Evolutionary conservation across 2,797 vertebrate genomes (phyloP).

Genomic region (Lepilemur ruficaudatus): DNA sequence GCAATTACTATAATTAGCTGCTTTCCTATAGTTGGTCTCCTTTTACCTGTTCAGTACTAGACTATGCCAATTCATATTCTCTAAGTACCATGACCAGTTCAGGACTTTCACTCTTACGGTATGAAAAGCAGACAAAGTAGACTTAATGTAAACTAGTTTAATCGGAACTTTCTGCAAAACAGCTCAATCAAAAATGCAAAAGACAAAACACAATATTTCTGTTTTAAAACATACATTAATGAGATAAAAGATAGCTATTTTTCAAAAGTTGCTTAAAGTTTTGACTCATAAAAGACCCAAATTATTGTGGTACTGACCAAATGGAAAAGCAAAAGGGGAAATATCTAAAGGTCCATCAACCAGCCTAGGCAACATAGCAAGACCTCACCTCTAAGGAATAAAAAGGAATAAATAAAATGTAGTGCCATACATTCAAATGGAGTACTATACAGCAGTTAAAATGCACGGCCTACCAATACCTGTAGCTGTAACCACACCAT

Average conservation of each 20-base stretch:
- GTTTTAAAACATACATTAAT: background rate
- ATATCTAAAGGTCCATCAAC: background rate
- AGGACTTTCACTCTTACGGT: background rate
- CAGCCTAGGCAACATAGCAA: background rate
- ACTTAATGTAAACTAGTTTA: background rate
- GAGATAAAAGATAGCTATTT: slow-evolving; percentile 8
- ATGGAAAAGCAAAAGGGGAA: background rate
- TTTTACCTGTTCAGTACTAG: slow-evolving; percentile 82
- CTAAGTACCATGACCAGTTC: slow-evolving; percentile 58
- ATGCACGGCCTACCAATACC: background rate
- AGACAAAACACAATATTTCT: slow-evolving; percentile 1
- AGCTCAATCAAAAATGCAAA: background rate
- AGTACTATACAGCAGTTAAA: slow-evolving; percentile 41
- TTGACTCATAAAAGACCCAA: background rate
- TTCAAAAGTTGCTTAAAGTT: background rate
- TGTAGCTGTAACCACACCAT: background rate
- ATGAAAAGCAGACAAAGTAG: background rate
- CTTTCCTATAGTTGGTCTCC: slow-evolving; percentile 81
- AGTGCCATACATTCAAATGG: background rate
- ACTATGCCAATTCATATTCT: slow-evolving; percentile 64
- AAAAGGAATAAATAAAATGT: background rate
- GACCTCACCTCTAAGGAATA: background rate
- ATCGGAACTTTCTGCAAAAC: background rate
- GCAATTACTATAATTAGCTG: slow-evolving; percentile 91
- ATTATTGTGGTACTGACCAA: background rate